phyloP scores from a whole-genome alignment of 1,140 invertebrate genomes.

The Cardiocondyla obscurior region DNA sequence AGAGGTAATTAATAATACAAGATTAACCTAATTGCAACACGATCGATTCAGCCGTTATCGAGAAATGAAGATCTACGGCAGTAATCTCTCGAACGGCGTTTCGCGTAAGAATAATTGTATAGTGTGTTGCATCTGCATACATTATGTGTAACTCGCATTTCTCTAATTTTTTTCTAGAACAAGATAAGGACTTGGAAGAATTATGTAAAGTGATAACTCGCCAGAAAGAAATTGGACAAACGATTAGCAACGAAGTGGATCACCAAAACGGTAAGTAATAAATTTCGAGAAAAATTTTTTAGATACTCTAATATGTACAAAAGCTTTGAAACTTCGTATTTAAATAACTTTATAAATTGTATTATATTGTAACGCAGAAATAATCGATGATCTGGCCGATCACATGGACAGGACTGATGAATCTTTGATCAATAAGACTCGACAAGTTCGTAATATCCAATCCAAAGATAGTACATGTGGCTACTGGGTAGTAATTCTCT shows the following conservation, averaged over 20 bases:
- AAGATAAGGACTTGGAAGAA: slow-evolving; percentile 91
- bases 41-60: too few relatives aligned
- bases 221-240: slow-evolving; percentile 90
- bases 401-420: slow-evolving; percentile 89
- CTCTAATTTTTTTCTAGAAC: slow-evolving; percentile 85
- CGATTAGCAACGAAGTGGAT: slow-evolving; percentile 91
- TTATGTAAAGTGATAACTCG: slow-evolving; percentile 90
- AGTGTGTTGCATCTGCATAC: too few relatives aligned
- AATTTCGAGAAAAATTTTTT: slow-evolving; percentile 10
- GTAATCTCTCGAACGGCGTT: too few relatives aligned
- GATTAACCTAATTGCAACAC: too few relatives aligned
- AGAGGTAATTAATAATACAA: slow-evolving; percentile 70
- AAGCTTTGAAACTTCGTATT: too few relatives aligned
- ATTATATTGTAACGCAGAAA: slow-evolving; percentile 83
- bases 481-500: slow-evolving; percentile 88
- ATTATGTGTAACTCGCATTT: not conserved
- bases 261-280: slow-evolving; percentile 88
- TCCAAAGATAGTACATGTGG: slow-evolving; percentile 89
- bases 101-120: too few relatives aligned
- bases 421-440: slow-evolving; percentile 88
- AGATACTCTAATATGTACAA: not conserved
- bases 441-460: slow-evolving; percentile 87
- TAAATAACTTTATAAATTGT: slow-evolving; percentile 9
- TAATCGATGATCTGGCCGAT: slow-evolving; percentile 91
- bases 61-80: too few relatives aligned